These are phyloP conservation scores for Sympetrum striolatum DNA, from an alignment of 2,888 invertebrate genomes.

Conservation along the genomic window DNA sequence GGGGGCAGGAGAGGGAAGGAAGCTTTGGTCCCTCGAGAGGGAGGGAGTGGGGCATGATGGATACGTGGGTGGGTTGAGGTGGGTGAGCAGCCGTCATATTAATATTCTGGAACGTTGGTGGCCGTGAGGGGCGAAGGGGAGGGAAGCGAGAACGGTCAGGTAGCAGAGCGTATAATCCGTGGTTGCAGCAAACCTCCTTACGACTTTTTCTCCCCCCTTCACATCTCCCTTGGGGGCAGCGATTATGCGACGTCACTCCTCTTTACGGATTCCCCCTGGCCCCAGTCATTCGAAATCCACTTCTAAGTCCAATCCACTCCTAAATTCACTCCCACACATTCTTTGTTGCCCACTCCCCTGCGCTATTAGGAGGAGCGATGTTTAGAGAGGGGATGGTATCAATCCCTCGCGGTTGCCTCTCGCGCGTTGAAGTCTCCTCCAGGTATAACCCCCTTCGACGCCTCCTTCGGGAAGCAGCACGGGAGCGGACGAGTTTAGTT, in stretches of 20 bases:
- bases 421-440: constrained; percentile 25
- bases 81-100: constrained; percentile 39
- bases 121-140: constrained; percentile 6
- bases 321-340: neutral
- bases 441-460: neutral
- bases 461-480: neutral
- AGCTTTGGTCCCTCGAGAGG: constrained; percentile 1
- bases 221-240: constrained; percentile 6
- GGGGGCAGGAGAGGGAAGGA: neutral
- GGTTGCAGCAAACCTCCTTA: neutral
- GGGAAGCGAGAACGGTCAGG: neutral
- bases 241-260: constrained; percentile 40
- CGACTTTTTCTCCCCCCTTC: neutral
- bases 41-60: constrained; percentile 13
- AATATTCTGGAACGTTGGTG: constrained; percentile 44
- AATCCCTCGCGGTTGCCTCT: neutral
- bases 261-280: neutral
- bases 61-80: constrained; percentile 38
- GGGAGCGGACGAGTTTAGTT: constrained; percentile 9
- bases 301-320: neutral
- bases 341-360: neutral
- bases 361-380: neutral
- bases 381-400: neutral
- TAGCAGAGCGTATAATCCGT: constrained; percentile 19
- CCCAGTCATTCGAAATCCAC: neutral